Percentiles rank a stretch among this genome's conserved stretches.
These are phyloP conservation scores for Cirrhinus molitorella DNA, from an alignment of 2,797 vertebrate genomes.

Conservation along the genomic window DNA sequence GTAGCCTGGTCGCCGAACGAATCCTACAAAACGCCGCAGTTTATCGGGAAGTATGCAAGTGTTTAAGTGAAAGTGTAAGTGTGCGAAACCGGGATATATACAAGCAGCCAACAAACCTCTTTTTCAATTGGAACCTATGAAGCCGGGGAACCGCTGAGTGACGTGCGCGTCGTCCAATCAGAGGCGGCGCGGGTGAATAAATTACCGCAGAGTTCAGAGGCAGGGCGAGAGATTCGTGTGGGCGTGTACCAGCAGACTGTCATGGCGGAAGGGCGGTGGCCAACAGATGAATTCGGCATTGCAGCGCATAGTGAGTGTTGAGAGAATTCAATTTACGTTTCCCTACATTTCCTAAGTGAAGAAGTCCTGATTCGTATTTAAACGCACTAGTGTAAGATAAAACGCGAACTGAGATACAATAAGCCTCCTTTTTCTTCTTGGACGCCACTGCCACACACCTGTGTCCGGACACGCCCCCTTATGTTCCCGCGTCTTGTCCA, in stretches of 20 bases:
- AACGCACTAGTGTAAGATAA: no score
- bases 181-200: conserved; percentile 13
- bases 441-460: no score
- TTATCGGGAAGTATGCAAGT: conserved; percentile 45
- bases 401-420: no score
- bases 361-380: not conserved
- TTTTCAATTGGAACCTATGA: conserved; percentile 50
- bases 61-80: no score
- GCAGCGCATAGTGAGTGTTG: not conserved
- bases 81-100: conserved; percentile 51
- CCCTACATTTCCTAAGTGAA: not conserved
- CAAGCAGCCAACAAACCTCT: conserved; percentile 31
- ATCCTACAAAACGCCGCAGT: conserved; percentile 42
- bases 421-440: no score
- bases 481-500: conserved; percentile 8
- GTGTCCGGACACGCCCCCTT: not conserved
- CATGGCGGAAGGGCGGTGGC: conserved; percentile 53
- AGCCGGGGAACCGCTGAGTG: conserved; percentile 25
- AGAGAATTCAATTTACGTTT: accelerated
- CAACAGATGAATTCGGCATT: conserved; percentile 54
- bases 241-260: conserved; percentile 26
- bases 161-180: conserved; percentile 52
- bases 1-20: conserved; percentile 2
- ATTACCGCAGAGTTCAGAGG: conserved; percentile 19
- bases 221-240: not conserved